A percentile compares a stretch with the other conserved stretches of the same genome.
Conservation (phyloP, 2,888 invertebrate species). For the Epistrophe grossulariae region DNA sequence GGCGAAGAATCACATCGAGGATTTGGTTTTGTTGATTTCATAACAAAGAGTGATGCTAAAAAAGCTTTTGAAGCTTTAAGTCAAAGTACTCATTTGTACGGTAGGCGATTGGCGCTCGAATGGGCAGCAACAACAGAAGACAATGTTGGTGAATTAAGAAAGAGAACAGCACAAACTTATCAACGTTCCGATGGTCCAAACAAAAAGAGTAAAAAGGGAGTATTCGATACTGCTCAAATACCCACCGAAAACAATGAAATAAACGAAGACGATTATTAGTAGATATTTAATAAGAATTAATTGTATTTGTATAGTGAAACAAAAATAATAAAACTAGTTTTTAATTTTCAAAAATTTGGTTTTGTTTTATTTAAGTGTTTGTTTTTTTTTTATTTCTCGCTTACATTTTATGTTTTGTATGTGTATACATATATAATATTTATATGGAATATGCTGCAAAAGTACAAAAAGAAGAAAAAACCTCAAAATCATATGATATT, state of each 20-base stretch:
- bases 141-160: constrained; percentile 92
- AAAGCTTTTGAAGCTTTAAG: constrained; percentile 96
- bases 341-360: constrained; percentile 46
- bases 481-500: constrained; percentile 48
- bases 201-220: constrained; percentile 84
- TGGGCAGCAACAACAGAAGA: constrained; percentile 90
- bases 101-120: constrained; percentile 96
- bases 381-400: constrained; percentile 37
- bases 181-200: constrained; percentile 81
- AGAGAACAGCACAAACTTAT: constrained; percentile 91
- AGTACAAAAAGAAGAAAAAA: constrained; percentile 61
- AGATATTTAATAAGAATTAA: constrained; percentile 57
- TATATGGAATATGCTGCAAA: constrained; percentile 66
- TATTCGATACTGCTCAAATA: constrained; percentile 82
- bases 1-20: constrained; percentile 93
- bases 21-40: constrained; percentile 98
- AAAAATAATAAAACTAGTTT: constrained; percentile 78
- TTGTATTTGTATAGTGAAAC: constrained; percentile 76
- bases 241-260: constrained; percentile 61
- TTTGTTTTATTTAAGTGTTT: constrained; percentile 57
- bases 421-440: constrained; percentile 12
- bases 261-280: constrained; percentile 75
- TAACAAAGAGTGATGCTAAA: constrained; percentile 95
- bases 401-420: constrained; percentile 43
- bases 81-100: constrained; percentile 99